Evolutionary conservation across 2,113 vertebrate genomes (phyloP), one percentile per base, ranked within the genome.

Genomic region (Trichomycterus rosablanca): DNA sequence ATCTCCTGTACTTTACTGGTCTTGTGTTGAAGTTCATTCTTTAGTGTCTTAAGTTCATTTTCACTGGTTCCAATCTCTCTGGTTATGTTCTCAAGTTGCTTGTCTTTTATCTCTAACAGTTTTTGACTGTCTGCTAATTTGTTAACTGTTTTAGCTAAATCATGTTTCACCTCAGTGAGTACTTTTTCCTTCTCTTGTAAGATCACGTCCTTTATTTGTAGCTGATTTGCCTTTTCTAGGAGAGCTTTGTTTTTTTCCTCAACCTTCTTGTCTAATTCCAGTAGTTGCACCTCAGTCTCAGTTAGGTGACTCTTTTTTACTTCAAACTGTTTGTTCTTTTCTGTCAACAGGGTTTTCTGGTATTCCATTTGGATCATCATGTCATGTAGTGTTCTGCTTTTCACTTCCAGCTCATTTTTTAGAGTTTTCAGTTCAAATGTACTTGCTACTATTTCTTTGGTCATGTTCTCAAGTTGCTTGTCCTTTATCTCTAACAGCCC

Each of bases 371-470:
- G 1, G 2, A 34, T 34, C 28, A 20, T 32, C 11, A 7, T 63
- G n/a, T 64, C 39, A 20, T 28, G 40, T n/a, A 55, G 0, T 11
- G 16, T 11, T 26, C 15, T 44, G 7, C 26, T 8, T 0, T 12
- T 14, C 9, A 5, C 15, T n/a, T 14, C 22, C 14, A 55, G 28
- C 30, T 64, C 51, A 26, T 54, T 19, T 46, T 14, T 46, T 28
- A 55, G 23, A n/a, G 22, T 20, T 15, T 18, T 52, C 26, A 14
- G 45, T 39, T 11, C 19, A 16, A 59, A 49, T 19, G 44, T 59
- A 43, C 39, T 59, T 10, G 37, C 46, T 53, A 45, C 37, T 30
- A 60, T 28, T 8, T 43, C 37, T 59, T 52, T 45, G 2, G 43
- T 24, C 39, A 22, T 23, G 7, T 23, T 19, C 15, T 53, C 20